Conservation (phyloP, 2,113 vertebrate genomes). For the Catagonus wagneri region DNA sequence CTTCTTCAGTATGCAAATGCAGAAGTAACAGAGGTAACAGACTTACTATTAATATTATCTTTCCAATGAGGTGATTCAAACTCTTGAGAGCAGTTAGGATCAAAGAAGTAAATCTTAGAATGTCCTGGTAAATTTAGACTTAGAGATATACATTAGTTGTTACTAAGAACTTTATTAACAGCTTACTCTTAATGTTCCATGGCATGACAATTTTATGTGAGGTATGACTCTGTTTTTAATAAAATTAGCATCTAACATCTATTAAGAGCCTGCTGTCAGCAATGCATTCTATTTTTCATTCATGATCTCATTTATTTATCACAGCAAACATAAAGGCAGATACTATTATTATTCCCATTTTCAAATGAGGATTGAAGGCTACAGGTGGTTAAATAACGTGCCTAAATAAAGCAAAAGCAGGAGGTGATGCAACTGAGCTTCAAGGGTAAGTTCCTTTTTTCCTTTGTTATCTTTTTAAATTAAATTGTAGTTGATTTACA, state of each 20-base stretch:
- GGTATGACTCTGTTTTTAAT: conserved; percentile 13
- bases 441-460: not conserved
- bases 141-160: not conserved
- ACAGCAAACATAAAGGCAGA: not conserved
- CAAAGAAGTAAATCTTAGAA: not conserved
- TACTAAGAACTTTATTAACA: not conserved
- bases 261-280: not conserved
- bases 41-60: not conserved
- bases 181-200: not conserved
- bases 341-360: not conserved
- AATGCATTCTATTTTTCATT: not conserved
- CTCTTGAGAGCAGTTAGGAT: not conserved
- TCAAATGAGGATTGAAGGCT: not conserved
- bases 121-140: not conserved
- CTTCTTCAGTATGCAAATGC: not conserved
- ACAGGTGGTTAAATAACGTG: not conserved
- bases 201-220: not conserved
- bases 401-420: not conserved
- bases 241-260: not conserved
- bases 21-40: not conserved
- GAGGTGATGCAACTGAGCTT: not conserved
- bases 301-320: not conserved
- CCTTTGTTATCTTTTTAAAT: too few species aligned
- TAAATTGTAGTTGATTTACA: too few species aligned
- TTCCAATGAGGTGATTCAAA: not conserved